Evolutionary conservation across 2,888 invertebrate species (phyloP), one percentile per base, ranked within the genome.

Genomic region (Diarsia brunnea): DNA sequence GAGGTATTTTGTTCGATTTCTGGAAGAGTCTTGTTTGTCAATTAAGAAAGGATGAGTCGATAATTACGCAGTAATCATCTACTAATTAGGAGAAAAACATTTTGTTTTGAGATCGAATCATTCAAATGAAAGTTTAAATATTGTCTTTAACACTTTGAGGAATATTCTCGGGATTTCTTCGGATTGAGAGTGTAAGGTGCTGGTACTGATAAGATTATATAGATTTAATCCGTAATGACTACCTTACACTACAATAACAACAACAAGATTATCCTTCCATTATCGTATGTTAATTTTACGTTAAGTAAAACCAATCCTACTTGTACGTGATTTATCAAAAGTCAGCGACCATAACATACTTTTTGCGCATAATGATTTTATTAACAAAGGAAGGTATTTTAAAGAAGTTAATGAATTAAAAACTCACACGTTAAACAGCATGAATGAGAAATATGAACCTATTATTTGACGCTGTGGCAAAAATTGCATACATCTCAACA

Each of bases 1-100:
- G 68, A 8, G 19, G 27, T 77, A 65, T 74, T 72, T 82, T 77
- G 69, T 72, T 49, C 12, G 11, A 21, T 86, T 75, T 45, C 55
- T 8, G 19, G 19, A 66, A 69, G 55, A 31, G 19, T 27, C 4
- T 66, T 69, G 53, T 81, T 27, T 45, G 1, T 64, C n/a, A 43
- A 63, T 63, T 24, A 47, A 10, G 21, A 68, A 58, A 49, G 3
- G 51, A 67, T 73, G 49, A 63, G 31, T 3, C 4, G 24, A 16
- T 72, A 4, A 73, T 24, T 0, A 43, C 5, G 4, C 24, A 47
- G 12, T 31, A 51, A 11, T 72, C 31, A 79, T 51, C 11, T 45
- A 27, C 14, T 24, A 43, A 69, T 55, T n/a, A n/a, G 12, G n/a
- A 19, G n/a, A 73, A 43, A 43, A 69, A 53, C 16, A 3, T 11